Evolutionary conservation across 2,888 invertebrate genomes (phyloP).

Genomic region (Phortica magna): DNA sequence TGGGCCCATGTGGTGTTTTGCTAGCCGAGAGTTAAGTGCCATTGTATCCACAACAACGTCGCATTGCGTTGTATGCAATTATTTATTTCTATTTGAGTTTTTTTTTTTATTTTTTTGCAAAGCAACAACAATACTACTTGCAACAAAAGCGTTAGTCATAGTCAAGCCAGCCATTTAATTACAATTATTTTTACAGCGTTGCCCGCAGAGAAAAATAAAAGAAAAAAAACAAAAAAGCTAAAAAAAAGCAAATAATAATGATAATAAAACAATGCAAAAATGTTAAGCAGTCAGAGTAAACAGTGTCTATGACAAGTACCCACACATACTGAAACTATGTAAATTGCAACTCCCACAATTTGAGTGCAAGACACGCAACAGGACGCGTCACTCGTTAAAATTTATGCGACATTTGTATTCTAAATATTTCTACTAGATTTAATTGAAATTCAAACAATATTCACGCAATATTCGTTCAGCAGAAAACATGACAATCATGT

Average conservation of each 20-base stretch:
- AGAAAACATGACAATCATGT: background rate
- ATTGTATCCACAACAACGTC: conserved; percentile 8
- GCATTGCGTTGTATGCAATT: conserved; percentile 33
- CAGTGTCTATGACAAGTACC: background rate
- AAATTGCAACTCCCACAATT: conserved; percentile 60
- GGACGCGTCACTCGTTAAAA: conserved; percentile 70
- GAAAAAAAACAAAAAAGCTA: conserved; percentile 15
- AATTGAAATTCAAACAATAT: conserved; percentile 20
- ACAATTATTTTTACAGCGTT: conserved; percentile 21
- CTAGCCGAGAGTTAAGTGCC: conserved; percentile 13
- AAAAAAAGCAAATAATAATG: background rate
- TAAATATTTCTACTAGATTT: conserved; percentile 24
- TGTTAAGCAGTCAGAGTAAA: background rate
- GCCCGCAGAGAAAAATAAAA: conserved; percentile 7
- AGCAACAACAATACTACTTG: background rate
- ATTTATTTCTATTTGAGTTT: conserved; percentile 8
- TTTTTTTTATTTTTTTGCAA: background rate
- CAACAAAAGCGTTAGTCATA: background rate
- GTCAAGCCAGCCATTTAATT: conserved; percentile 33
- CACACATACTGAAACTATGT: background rate
- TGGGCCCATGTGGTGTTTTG: background rate
- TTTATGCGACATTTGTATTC: conserved; percentile 49
- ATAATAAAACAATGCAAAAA: background rate
- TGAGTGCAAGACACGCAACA: conserved; percentile 69
- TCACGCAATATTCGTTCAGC: background rate